Evolutionary conservation across 2,113 vertebrate genomes (phyloP).

Genomic region (Gracilinanus agilis): DNA sequence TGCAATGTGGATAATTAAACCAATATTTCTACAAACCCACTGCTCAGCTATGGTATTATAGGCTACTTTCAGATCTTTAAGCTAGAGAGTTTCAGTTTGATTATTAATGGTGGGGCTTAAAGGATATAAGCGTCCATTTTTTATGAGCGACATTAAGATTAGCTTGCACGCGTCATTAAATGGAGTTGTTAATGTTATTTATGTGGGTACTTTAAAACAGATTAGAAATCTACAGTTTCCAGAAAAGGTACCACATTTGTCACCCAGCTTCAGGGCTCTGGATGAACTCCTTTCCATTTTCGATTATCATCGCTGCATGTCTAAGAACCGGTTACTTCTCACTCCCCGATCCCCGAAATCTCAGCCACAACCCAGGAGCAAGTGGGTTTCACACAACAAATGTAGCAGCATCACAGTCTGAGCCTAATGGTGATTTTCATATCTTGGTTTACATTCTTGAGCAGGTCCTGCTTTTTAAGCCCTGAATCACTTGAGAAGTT

Average conservation of each 20-base stretch:
- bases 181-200: conserved; percentile 4
- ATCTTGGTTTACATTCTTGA: conserved; percentile 42
- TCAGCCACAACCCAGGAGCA: conserved; percentile 41
- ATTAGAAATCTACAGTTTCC: conserved; percentile 10
- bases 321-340: conserved; percentile 50
- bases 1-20: too few relatives aligned
- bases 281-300: not conserved
- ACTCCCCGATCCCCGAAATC: not conserved
- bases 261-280: not conserved
- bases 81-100: not conserved
- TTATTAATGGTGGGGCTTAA: not conserved
- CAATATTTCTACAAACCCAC: not conserved
- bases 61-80: not conserved
- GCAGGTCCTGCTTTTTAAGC: conserved; percentile 60
- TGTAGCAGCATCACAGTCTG: conserved; percentile 20
- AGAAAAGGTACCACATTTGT: conserved; percentile 8
- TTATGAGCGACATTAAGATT: not conserved
- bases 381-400: conserved; percentile 56
- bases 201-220: conserved; percentile 15
- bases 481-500: conserved; percentile 58
- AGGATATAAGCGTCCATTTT: not conserved
- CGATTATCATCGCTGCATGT: conserved; percentile 25
- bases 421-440: not conserved
- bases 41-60: not conserved
- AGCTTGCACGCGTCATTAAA: conserved; percentile 8